Evolutionary conservation across 2,888 invertebrate species (phyloP).

Genomic region (Microctonus aethiopoides): DNA sequence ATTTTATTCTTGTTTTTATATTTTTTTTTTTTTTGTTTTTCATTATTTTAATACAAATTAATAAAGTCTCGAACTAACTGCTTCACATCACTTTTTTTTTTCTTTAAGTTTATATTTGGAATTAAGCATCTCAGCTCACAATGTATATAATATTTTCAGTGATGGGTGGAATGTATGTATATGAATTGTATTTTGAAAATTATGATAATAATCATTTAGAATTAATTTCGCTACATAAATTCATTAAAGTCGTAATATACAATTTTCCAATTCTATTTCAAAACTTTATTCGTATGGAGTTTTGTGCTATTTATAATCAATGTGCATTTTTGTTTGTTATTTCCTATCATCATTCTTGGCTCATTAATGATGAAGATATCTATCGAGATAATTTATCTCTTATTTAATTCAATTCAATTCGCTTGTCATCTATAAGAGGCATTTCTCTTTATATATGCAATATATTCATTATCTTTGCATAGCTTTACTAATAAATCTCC

Average conservation of each 20-base stretch:
- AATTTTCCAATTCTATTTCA: conserved; percentile 50
- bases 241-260: conserved; percentile 59
- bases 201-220: conserved; percentile 37
- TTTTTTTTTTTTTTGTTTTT: conserved; percentile 16
- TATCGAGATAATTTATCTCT: conserved; percentile 47
- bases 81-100: conserved; percentile 5
- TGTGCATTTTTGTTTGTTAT: conserved; percentile 62
- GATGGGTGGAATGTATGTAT: conserved; percentile 40
- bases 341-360: conserved; percentile 56
- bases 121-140: conserved; percentile 42
- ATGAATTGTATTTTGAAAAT: conserved; percentile 44
- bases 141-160: conserved; percentile 36
- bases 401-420: conserved; percentile 22
- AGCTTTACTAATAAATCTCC: conserved; percentile 17
- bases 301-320: conserved; percentile 65
- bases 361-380: conserved; percentile 53
- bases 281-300: conserved; percentile 51
- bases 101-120: neutral
- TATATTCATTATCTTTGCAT: conserved; percentile 20
- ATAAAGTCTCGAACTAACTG: conserved; percentile 46
- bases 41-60: conserved; percentile 52
- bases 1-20: conserved; percentile 20
- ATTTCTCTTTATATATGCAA: neutral
- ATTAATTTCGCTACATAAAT: conserved; percentile 46
- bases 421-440: conserved; percentile 39